Evolutionary conservation across 2,888 invertebrate species (phyloP), one percentile per base, ranked within the genome.

Genomic region (Idaea straminata): DNA sequence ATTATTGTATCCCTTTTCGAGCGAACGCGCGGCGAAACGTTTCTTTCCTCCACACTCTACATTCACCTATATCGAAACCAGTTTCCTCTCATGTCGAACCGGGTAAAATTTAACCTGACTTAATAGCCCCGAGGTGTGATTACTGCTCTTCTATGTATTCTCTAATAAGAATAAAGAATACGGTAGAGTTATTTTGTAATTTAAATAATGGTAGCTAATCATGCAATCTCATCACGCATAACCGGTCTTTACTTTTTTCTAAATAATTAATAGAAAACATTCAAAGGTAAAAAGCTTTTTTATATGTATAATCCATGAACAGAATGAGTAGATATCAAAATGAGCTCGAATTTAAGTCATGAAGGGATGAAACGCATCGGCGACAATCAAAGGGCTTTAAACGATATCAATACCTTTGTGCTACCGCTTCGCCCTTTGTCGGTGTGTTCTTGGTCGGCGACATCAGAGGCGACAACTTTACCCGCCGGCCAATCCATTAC

Each of bases 331-430:
- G 5, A 13, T 13, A 47, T 47, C 47, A 47, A 47, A 47, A 47
- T 47, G 65, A 67, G 68, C 66, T 68, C 47, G 61, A 67, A 62
- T 64, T 68, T 65, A 61, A 64, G 68, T 71, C 59, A 67, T 69
- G 75, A 77, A 80, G 83, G 84, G 86, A 82, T 84, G 82, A 72
- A 80, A 77, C 75, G 80, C 74, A 81, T 75, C 89, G 89, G 88
- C 79, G 70, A 73, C 74, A 72, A 81, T 89, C 86, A 89, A 90
- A 91, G 87, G 86, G 86, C 88, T 88, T 87, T 86, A 85, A 88
- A 87, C 87, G 85, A 87, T 91, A 90, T 89, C 91, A 89, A 89
- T 90, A 84, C 88, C 86, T 86, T 86, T 86, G 82, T 86, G 89
- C 90, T 89, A 89, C 91, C 85, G 89, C 85, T 77, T 74, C 73